These are phyloP conservation scores for Synergus japonicus DNA, from an alignment of 2,888 invertebrate species.

Conservation along the genomic window DNA sequence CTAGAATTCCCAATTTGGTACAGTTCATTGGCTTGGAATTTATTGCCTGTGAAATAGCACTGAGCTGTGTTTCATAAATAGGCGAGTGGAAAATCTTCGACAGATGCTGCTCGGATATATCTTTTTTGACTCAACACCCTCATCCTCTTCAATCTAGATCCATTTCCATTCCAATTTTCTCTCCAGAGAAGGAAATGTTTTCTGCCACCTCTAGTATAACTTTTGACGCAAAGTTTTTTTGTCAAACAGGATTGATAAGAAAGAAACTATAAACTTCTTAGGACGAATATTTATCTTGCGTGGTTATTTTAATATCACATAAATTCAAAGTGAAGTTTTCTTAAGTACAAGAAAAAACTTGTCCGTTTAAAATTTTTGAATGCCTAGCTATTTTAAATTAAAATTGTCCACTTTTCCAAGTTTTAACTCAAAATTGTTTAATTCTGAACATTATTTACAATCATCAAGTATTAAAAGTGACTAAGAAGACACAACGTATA, in stretches of 20 bases:
- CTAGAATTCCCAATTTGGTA: not conserved
- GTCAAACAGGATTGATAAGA: not conserved
- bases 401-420: too few species aligned
- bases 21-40: slow-evolving; percentile 23
- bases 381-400: too few species aligned
- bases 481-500: too few species aligned
- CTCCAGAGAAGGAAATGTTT: not conserved
- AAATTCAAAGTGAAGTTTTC: not conserved
- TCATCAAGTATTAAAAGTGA: too few species aligned
- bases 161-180: slow-evolving; percentile 63
- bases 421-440: too few species aligned
- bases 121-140: slow-evolving; percentile 52
- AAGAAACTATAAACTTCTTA: not conserved
- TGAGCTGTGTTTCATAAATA: slow-evolving; percentile 22
- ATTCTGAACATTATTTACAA: too few species aligned
- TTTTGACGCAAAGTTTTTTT: not conserved
- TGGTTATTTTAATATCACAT: not conserved
- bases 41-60: slow-evolving; percentile 23
- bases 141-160: slow-evolving; percentile 55
- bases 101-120: slow-evolving; percentile 38
- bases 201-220: not conserved
- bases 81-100: slow-evolving; percentile 22
- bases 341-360: too few species aligned
- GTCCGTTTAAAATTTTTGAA: too few species aligned
- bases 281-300: not conserved